A percentile compares a stretch with the other conserved stretches of the same genome.
phyloP scores from a whole-genome alignment of 30 jellyfish, hydroid and myxozoan species.

The Catostylus mosaicus region DNA sequence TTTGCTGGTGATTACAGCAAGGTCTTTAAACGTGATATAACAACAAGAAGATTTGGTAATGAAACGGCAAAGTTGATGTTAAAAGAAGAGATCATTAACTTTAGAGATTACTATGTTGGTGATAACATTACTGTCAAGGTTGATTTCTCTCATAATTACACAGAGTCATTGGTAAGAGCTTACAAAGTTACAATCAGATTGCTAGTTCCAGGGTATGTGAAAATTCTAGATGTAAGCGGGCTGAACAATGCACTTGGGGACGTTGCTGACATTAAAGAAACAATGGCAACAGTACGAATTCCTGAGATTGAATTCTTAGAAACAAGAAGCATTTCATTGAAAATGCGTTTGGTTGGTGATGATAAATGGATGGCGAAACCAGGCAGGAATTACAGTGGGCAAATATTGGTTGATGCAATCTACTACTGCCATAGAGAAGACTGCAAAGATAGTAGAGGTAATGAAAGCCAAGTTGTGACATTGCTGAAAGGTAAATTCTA shows the following conservation, averaged over 20 bases:
- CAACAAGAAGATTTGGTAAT: background rate
- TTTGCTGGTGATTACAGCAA: background rate
- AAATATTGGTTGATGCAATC: background rate
- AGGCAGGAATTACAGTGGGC: constrained; percentile 17
- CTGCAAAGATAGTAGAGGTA: background rate
- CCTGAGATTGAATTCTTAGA: background rate
- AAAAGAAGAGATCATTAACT: background rate
- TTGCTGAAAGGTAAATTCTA: background rate
- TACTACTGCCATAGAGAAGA: constrained; percentile 20
- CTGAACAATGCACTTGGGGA: background rate
- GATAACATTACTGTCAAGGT: constrained; percentile 2
- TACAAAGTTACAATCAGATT: background rate
- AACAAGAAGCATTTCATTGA: background rate
- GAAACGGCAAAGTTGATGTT: background rate
- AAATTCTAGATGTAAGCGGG: background rate
- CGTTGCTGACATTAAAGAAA: background rate
- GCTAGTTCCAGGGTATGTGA: background rate
- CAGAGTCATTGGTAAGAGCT: background rate
- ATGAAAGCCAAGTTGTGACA: background rate
- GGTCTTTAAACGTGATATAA: background rate
- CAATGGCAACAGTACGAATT: background rate
- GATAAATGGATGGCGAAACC: background rate
- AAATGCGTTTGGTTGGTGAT: background rate
- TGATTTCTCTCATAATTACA: background rate
- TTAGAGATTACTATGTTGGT: background rate